Base-by-base conservation (phyloP, 2,113 vertebrate genomes). In the Peromyscus maniculatus region DNA sequence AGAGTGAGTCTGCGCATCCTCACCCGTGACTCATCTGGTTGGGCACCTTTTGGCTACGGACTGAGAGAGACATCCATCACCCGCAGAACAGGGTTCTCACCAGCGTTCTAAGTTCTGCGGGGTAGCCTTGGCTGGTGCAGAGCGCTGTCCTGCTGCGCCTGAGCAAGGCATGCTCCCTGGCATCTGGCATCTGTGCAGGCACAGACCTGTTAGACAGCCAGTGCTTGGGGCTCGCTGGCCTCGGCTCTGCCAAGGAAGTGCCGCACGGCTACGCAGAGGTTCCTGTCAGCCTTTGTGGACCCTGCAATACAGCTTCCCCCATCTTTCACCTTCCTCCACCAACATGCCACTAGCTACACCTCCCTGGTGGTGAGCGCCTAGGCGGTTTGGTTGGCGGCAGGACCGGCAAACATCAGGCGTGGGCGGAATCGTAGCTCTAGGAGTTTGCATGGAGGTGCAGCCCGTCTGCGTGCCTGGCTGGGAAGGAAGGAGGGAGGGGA, bases 371-470 rank as follows among this genome's bases (percentile, higher is more conserved):
- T 46, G 22, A 88, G 84, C 83, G 93, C 26, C 93, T 80, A 28
- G 96, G 97, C 72, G n/a, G 96, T 83, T 95, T 91, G 94, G 97
- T 95, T 96, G 97, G 97, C 91, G 31, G 96, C 90, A 46, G 96
- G 91, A 91, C 19, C 26, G 67, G 94, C 96, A 97, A 75, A 95
- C 97, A 83, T 26, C 95, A 84, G 95, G 95, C 90, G 97, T 97
- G 96, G 98, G 98, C 71, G 96, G 95, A 11, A 82, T 96, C 97
- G 95, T 88, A 95, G 96, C 59, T 21, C 74, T 57, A 77, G 95
- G 96, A 97, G 97, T 95, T 95, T 96, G 97, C 96, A 91, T 77
- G 97, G 96, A 97, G 97, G 97, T 95, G 94, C 94, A 43, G 84
- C 0, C 17, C 95, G 96, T 52, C 46, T 97, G 97, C 62, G 46